Evolutionary conservation across 2,113 vertebrate genomes (phyloP).

Genomic region (Camelus bactrianus): DNA sequence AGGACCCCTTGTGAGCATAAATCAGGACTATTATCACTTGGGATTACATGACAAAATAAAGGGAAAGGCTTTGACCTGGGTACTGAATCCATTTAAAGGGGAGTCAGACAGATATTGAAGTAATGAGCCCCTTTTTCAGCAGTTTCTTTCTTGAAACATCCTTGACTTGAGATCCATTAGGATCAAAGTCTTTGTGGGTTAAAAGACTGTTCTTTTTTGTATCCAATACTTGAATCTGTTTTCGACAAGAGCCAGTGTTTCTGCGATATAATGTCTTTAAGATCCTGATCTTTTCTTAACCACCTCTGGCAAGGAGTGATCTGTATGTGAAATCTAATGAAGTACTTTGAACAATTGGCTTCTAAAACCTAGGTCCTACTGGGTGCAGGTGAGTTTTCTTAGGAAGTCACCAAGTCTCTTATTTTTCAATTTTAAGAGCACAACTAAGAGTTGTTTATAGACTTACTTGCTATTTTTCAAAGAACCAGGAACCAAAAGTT

Average conservation of each 20-base stretch:
- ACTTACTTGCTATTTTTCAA: conserved; percentile 38
- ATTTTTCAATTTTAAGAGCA: neutral
- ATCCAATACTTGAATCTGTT: neutral
- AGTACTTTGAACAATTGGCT: neutral
- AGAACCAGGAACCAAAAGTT: neutral
- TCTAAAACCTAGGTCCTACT: neutral
- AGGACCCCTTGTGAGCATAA: neutral
- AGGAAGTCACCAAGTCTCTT: neutral
- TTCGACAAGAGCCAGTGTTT: neutral
- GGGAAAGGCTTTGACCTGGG: neutral
- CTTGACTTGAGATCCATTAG: neutral
- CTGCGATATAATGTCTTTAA: neutral
- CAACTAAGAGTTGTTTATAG: neutral
- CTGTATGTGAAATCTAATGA: neutral
- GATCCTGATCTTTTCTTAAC: neutral
- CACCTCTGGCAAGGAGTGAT: neutral
- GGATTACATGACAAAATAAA: neutral
- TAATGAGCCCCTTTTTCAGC: neutral
- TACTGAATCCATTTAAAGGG: neutral
- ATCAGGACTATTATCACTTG: neutral
- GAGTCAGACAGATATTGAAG: neutral
- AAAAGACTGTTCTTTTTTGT: neutral
- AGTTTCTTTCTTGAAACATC: neutral
- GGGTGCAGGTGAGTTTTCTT: neutral
- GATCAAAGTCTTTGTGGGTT: neutral